These are phyloP conservation scores for Tragelaphus imberbis DNA, from an alignment of 2,113 vertebrate species.

Conservation along the genomic window DNA sequence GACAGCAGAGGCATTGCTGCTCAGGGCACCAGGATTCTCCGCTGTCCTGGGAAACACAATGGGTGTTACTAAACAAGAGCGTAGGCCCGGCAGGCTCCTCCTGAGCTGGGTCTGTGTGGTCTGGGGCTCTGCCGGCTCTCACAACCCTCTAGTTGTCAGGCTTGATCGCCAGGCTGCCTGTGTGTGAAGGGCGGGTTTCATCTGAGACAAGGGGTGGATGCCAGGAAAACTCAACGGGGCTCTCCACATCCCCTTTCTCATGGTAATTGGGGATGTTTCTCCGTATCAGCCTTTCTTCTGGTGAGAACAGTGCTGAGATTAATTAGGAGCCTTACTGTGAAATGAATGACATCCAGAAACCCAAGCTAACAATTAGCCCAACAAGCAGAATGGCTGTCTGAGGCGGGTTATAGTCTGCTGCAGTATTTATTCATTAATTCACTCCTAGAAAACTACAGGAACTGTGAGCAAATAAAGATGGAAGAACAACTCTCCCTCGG, in stretches of 20 bases:
- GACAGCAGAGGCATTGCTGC: neutral
- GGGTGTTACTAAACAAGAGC: neutral
- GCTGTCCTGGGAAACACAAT: neutral
- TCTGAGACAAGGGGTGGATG: constrained; percentile 50
- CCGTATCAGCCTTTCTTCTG: constrained; percentile 76
- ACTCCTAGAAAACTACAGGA: constrained; percentile 39
- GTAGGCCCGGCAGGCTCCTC: rapidly evolving
- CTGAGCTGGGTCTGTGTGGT: neutral
- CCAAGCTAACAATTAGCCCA: constrained; percentile 74
- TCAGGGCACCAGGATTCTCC: neutral
- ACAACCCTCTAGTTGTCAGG: constrained; percentile 6
- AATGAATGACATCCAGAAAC: constrained; percentile 76
- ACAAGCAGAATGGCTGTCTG: constrained; percentile 61
- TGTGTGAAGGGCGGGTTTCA: constrained; percentile 58
- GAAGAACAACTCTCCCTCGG: neutral
- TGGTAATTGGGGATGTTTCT: constrained; percentile 79
- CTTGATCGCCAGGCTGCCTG: constrained; percentile 25
- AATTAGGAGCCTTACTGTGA: constrained; percentile 76
- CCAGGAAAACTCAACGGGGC: constrained; percentile 74
- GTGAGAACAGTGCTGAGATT: constrained; percentile 78
- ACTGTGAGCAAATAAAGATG: constrained; percentile 32
- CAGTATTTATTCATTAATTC: constrained; percentile 71
- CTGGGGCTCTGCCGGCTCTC: neutral
- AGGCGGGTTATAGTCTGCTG: constrained; percentile 51
- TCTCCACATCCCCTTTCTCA: constrained; percentile 69